Conservation (phyloP, 2,113 vertebrate species). For the Terrapene triunguis region DNA sequence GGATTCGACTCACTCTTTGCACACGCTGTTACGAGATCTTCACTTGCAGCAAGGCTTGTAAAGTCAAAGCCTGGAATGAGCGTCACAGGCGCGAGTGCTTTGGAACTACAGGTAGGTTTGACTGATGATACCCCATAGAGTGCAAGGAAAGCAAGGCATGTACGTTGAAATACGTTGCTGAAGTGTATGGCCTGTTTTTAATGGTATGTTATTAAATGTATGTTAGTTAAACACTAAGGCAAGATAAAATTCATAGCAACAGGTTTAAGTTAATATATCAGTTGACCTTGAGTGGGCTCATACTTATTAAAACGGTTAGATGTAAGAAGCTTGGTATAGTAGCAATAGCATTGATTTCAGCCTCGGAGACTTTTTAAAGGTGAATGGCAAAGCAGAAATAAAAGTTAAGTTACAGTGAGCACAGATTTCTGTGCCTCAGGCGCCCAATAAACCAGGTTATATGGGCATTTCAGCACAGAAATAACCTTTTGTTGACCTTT, state of each 20-base stretch:
- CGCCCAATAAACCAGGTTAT: neutral
- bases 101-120: conserved; percentile 54
- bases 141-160: neutral
- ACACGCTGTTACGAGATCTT: conserved; percentile 80
- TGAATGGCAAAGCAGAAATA: neutral
- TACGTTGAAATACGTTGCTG: neutral
- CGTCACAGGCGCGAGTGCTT: conserved; percentile 83
- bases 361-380: neutral
- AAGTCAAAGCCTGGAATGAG: conserved; percentile 80
- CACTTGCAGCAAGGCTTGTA: conserved; percentile 86
- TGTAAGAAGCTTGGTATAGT: neutral
- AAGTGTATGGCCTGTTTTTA: neutral
- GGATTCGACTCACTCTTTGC: conserved; percentile 79
- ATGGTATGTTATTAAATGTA: neutral
- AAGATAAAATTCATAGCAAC: neutral
- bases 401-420: neutral
- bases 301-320: neutral
- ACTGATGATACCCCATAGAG: neutral
- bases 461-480: neutral
- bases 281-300: neutral
- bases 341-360: neutral
- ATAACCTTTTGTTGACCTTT: neutral
- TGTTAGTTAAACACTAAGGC: neutral
- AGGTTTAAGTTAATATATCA: neutral
- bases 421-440: neutral